phyloP scores from a whole-genome alignment of 2,797 vertebrate species.

The Coregonus suidteri region DNA sequence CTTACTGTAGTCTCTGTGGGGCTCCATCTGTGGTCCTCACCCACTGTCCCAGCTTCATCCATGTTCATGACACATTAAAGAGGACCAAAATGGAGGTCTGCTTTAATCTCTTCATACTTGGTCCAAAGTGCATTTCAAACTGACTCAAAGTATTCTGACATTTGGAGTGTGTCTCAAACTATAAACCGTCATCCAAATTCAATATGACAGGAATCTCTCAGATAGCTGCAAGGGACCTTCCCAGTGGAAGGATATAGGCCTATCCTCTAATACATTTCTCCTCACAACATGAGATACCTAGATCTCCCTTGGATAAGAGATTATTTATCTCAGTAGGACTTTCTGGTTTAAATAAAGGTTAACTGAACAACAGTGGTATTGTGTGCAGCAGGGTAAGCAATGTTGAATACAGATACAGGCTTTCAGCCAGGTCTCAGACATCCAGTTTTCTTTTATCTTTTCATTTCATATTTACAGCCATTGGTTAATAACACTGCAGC shows the following conservation, averaged over 20 bases:
- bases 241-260: neutral
- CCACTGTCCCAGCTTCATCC: neutral
- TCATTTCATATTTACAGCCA: conserved; percentile 2
- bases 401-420: neutral
- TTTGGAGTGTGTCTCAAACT: neutral
- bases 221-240: neutral
- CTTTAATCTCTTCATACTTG: neutral
- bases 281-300: conserved; percentile 5
- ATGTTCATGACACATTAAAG: conserved; percentile 12
- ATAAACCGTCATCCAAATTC: neutral
- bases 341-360: conserved; percentile 10
- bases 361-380: neutral
- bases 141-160: neutral
- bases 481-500: conserved; percentile 10
- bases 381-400: neutral
- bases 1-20: neutral
- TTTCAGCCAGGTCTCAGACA: conserved; percentile 6
- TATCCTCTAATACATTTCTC: neutral
- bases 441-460: conserved; percentile 5
- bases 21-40: neutral
- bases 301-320: neutral
- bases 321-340: conserved; percentile 1
- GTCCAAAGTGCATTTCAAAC: neutral
- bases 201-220: neutral
- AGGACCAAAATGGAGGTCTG: neutral